Evolutionary conservation across 2,888 invertebrate species (phyloP), one percentile per base, ranked within the genome.

Genomic region (Carterocephalus palaemon): DNA sequence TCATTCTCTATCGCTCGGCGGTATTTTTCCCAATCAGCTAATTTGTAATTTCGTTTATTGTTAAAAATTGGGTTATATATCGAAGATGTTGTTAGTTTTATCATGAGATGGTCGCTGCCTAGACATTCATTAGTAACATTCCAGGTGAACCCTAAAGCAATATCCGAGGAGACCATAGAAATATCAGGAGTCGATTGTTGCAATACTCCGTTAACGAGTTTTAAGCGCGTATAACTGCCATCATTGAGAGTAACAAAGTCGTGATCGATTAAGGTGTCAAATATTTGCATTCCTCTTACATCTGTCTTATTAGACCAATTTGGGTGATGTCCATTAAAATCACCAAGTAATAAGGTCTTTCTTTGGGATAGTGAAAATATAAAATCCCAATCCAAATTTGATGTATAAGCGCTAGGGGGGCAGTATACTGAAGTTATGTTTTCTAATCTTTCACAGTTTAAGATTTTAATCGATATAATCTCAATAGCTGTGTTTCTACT

Each of bases 261-360:
- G 10, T 39, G 23, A 1, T 56, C 54, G 1, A 38, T 3, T 2
- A 47, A 3, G 0, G 53, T 9, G 5, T 58, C 52, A 24, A 26
- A 52, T 4, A 60, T 39, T 8, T 50, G 46, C 0, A 1, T 20
- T 3, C 59, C 59, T 31, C 59, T 47, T 1, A 2, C 0, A 31
- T 56, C 52, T 13, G 28, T 48, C 24, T 49, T 57, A 13, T 10
- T 20, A 0, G 57, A 60, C 60, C 58, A 58, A 34, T 24, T 53
- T 2, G 36, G 4, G n/a, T 57, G 57, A 12, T 58, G 60, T 0
- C 41, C 56, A 29, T 60, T 58, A 9, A 55, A 29, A 9, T 49
- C 50, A 3, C 50, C 47, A 3, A 29, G 23, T 3, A 50, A 28
- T 12, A 47, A 13, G 1, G 32, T 23, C 20, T 24, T 34, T 12